Evolutionary conservation across 2,888 invertebrate species (phyloP).

Genomic region (Pseudococcus longispinus): DNA sequence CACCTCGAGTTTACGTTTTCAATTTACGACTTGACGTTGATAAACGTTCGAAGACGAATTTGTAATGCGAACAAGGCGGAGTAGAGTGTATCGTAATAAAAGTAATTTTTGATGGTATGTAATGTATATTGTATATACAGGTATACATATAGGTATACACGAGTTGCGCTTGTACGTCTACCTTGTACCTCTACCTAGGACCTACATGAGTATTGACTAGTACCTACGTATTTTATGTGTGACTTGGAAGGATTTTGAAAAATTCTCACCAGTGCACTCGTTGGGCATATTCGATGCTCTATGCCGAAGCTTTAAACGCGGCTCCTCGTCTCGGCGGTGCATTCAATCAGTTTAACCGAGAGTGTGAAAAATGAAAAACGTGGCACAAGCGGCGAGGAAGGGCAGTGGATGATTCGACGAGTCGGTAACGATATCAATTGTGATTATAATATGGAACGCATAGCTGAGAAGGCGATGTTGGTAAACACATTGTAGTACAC

Average conservation of each 20-base stretch:
- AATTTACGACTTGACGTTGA: constrained; percentile 54
- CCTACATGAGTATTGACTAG: too few relatives aligned
- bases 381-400: neutral
- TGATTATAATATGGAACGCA: neutral
- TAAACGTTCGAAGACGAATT: constrained; percentile 55
- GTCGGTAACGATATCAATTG: constrained; percentile 12
- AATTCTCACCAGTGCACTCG: too few relatives aligned
- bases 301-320: too few relatives aligned
- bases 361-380: neutral
- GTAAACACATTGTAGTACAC: constrained; percentile 31
- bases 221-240: too few relatives aligned
- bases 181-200: neutral
- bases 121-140: neutral
- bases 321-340: too few relatives aligned
- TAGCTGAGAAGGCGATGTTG: neutral
- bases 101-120: constrained; percentile 54
- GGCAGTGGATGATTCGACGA: neutral
- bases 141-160: neutral
- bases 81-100: constrained; percentile 52
- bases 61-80: constrained; percentile 52
- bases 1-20: constrained; percentile 54
- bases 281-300: too few relatives aligned
- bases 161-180: neutral
- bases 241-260: too few relatives aligned
- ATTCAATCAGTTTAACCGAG: neutral